Conservation (phyloP, 2,797 vertebrate genomes). For the Okamejei kenojei region DNA sequence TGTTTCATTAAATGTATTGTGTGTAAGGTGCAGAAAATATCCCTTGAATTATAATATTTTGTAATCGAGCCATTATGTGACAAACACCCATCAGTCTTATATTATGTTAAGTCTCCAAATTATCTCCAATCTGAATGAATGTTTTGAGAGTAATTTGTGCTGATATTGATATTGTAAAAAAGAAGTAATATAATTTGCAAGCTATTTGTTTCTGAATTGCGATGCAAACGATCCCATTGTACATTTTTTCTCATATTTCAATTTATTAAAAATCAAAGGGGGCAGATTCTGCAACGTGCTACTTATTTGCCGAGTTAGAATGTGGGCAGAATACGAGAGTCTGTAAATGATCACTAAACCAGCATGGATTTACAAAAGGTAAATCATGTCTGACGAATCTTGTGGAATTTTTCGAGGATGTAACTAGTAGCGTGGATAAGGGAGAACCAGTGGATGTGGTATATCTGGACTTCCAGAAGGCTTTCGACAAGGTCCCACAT, state of each 20-base stretch:
- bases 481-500: too few relatives aligned
- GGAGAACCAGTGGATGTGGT: too few relatives aligned
- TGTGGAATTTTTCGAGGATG: too few relatives aligned
- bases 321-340: too few relatives aligned
- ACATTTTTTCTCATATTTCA: neutral
- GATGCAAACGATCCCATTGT: neutral
- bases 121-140: neutral
- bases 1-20: neutral
- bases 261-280: neutral
- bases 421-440: too few relatives aligned
- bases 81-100: neutral
- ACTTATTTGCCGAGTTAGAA: too few relatives aligned
- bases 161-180: neutral
- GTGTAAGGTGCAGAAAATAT: neutral
- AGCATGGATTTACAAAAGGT: too few relatives aligned
- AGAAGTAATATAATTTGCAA: neutral
- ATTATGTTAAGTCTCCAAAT: neutral
- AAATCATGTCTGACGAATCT: too few relatives aligned
- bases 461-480: too few relatives aligned
- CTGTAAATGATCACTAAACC: too few relatives aligned
- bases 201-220: neutral
- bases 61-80: neutral
- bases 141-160: neutral
- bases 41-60: neutral
- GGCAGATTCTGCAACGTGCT: neutral